Percentiles rank a stretch among this genome's conserved stretches.
Conservation (phyloP, 35 echinoderm and acorn worm genomes). For the Ptychodera flava region DNA sequence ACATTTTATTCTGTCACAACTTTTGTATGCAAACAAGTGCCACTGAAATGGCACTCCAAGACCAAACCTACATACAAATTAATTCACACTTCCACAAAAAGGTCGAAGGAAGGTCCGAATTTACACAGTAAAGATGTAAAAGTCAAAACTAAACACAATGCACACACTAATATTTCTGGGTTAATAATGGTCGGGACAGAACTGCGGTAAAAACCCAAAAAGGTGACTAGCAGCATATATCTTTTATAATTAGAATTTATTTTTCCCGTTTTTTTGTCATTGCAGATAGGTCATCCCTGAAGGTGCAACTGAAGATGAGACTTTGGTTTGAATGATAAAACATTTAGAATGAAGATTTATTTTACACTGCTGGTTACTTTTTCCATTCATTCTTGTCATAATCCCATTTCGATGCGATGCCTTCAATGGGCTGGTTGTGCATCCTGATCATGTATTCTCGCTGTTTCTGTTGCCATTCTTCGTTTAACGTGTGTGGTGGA, state of each 20-base stretch:
- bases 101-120: neutral
- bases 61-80: neutral
- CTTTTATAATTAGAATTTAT: too few relatives aligned
- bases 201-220: too few relatives aligned
- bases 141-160: neutral
- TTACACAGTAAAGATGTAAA: neutral
- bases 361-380: conserved; percentile 62
- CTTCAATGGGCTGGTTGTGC: conserved; percentile 71
- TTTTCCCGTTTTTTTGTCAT: too few relatives aligned
- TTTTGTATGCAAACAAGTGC: neutral
- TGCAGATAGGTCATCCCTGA: too few relatives aligned
- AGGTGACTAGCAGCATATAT: too few relatives aligned
- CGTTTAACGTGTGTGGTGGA: conserved; percentile 41
- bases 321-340: too few relatives aligned
- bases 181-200: too few relatives aligned
- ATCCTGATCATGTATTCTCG: conserved; percentile 82
- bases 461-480: conserved; percentile 86
- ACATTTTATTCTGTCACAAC: too few relatives aligned
- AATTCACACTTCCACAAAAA: neutral
- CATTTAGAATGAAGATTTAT: too few relatives aligned
- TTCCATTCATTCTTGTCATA: conserved; percentile 98
- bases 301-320: too few relatives aligned
- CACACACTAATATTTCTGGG: neutral
- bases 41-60: neutral
- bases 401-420: conserved; percentile 80